phyloP scores from a whole-genome alignment of 2,113 vertebrate genomes.

The Columba livia region DNA sequence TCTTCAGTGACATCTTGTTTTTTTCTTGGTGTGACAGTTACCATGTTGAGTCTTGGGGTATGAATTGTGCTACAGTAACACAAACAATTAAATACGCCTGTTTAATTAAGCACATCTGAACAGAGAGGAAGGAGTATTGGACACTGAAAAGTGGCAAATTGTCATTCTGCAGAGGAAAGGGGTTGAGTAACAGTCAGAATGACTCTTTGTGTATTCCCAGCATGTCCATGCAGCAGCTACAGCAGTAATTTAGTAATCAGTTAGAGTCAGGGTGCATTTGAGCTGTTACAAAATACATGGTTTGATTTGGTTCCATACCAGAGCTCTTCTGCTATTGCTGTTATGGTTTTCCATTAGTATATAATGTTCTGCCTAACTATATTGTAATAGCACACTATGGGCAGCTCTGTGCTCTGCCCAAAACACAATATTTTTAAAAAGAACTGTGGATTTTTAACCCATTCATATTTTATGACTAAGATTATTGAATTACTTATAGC shows the following conservation, averaged over 20 bases:
- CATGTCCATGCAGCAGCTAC: not conserved
- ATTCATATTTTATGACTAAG: not conserved
- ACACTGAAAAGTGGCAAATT: conserved; percentile 4
- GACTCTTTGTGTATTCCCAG: not conserved
- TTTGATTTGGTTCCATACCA: conserved; percentile 38
- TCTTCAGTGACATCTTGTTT: not conserved
- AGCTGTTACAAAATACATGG: conserved; percentile 25
- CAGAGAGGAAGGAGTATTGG: not conserved
- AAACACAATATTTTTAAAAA: conserved; percentile 24
- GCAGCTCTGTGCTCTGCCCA: not conserved
- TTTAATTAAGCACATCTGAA: not conserved
- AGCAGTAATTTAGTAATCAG: conserved; percentile 47
- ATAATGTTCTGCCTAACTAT: conserved; percentile 13
- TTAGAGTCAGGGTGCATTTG: conserved; percentile 24
- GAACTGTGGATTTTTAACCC: conserved; percentile 16
- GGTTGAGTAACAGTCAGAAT: not conserved
- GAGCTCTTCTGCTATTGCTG: not conserved
- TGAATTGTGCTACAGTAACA: not conserved
- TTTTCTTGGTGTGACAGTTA: not conserved
- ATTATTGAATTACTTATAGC: not conserved
- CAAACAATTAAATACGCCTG: not conserved
- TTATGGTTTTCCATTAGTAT: conserved; percentile 4
- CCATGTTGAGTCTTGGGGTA: not conserved
- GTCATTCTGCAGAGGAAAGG: not conserved
- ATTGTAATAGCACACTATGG: conserved; percentile 3